Percentiles rank a stretch among this genome's conserved stretches.
These are phyloP conservation scores for Holacanthus passer DNA, from an alignment of 2,113 vertebrate species.

Conservation along the genomic window DNA sequence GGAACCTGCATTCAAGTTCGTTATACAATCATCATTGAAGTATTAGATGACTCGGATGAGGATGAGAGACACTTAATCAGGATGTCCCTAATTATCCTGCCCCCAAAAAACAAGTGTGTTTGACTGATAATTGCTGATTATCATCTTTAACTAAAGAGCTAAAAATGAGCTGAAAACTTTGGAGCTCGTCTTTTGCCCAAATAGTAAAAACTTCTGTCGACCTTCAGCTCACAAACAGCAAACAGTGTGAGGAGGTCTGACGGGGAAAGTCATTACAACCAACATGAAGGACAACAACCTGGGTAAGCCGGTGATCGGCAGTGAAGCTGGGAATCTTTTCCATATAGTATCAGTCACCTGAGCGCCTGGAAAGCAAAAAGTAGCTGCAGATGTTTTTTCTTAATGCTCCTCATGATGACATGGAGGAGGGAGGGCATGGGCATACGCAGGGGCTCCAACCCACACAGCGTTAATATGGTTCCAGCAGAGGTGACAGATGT, in stretches of 20 bases:
- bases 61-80: not conserved
- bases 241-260: not conserved
- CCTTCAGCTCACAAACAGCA: not conserved
- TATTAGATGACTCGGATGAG: not conserved
- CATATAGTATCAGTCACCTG: too few relatives aligned
- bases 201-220: not conserved
- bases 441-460: too few relatives aligned
- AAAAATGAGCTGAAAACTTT: not conserved
- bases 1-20: not conserved
- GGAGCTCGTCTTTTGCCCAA: not conserved
- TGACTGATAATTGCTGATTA: constrained; percentile 19
- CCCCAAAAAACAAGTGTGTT: not conserved
- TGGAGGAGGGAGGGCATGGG: too few relatives aligned
- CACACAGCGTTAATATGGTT: too few relatives aligned
- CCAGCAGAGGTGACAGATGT: too few relatives aligned
- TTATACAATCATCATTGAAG: not conserved
- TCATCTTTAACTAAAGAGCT: not conserved
- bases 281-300: too few relatives aligned
- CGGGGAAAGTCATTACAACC: too few relatives aligned
- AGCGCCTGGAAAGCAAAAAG: too few relatives aligned
- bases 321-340: too few relatives aligned
- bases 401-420: too few relatives aligned
- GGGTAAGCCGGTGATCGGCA: too few relatives aligned
- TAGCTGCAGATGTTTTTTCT: too few relatives aligned
- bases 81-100: constrained; percentile 9